Evolutionary conservation across 2,888 invertebrate genomes (phyloP), one percentile per base, ranked within the genome.

Genomic region (Halictus quadricinctus): DNA sequence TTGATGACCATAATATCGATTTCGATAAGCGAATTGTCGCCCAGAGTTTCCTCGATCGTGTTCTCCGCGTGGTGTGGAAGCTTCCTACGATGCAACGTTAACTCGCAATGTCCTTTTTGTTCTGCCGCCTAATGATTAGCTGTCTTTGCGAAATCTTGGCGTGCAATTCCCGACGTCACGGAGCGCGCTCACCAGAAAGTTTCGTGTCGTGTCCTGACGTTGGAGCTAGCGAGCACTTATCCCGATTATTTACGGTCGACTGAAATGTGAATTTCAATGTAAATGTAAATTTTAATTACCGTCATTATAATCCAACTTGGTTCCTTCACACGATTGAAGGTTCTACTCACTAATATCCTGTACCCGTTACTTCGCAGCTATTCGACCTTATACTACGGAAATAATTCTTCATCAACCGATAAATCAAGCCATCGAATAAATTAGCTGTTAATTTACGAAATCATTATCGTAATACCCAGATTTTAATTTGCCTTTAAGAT

Each of bases 121-220:
- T 69, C 21, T 46, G 25, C 5, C 18, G 21, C 36, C 21, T 64
- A 46, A 72, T 60, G 58, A 54, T 12, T 25, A 60, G 64, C 21
- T 46, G 21, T n/a, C 25, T 46, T 72, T 78, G 29, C 46, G 78
- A 78, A 78, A 78, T 60, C 18, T 21, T 43, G 58, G 21, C 72
- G 58, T 15, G 72, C 58, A 72, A 72, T 78, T 78, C 46, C 25
- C 29, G 46, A 41, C 70, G 70, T 48, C 48, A n/a, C 77, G 41
- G 46, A n/a, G 36, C n/a, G 41, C 77, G 50, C 58, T 46, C 58
- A 10, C 25, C 72, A 29, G 78, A 46, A 72, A 72, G 18, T 69
- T 69, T 69, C 43, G 36, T 66, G 66, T 43, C 2, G 54, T 54
- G 18, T 21, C 21, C 0, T 3, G 54, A 54, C 54, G n/a, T 13